A percentile compares a stretch with the other conserved stretches of the same genome.
phyloP scores from a whole-genome alignment of 2,888 invertebrate species.

The Melieria omissa region DNA sequence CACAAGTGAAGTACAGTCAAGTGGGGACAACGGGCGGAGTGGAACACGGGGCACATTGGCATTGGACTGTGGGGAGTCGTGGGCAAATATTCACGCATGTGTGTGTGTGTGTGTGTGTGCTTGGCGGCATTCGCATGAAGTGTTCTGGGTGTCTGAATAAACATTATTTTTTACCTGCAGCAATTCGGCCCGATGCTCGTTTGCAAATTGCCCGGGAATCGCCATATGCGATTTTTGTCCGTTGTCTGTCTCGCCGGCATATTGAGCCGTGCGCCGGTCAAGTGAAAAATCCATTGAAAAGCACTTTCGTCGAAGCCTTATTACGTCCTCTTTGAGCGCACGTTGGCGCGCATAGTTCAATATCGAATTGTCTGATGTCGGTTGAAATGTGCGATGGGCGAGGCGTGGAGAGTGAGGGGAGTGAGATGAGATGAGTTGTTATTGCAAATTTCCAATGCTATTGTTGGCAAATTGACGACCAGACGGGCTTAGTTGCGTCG shows the following conservation, averaged over 20 bases:
- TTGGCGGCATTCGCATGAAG: neutral
- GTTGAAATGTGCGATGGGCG: neutral
- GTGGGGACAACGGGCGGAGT: neutral
- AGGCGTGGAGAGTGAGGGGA: too few species aligned
- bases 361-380: neutral
- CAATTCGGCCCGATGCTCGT: neutral
- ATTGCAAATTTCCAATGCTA: too few species aligned
- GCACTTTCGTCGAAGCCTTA: conserved; percentile 27
- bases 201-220: neutral
- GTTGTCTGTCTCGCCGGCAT: neutral
- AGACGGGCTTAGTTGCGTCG: too few species aligned
- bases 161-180: conserved; percentile 26
- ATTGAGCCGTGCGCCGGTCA: conserved; percentile 16
- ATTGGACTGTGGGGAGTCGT: neutral
- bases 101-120: too few species aligned
- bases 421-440: too few species aligned
- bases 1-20: neutral
- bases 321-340: conserved; percentile 34
- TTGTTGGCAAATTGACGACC: too few species aligned
- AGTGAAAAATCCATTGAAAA: conserved; percentile 38
- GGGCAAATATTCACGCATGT: conserved; percentile 13
- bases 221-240: neutral
- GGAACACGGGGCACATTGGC: neutral
- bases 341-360: conserved; percentile 24
- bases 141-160: conserved; percentile 11